Base-by-base conservation (phyloP, 35 echinoderm and acorn worm genomes). In the Holothuria glaberrima region DNA sequence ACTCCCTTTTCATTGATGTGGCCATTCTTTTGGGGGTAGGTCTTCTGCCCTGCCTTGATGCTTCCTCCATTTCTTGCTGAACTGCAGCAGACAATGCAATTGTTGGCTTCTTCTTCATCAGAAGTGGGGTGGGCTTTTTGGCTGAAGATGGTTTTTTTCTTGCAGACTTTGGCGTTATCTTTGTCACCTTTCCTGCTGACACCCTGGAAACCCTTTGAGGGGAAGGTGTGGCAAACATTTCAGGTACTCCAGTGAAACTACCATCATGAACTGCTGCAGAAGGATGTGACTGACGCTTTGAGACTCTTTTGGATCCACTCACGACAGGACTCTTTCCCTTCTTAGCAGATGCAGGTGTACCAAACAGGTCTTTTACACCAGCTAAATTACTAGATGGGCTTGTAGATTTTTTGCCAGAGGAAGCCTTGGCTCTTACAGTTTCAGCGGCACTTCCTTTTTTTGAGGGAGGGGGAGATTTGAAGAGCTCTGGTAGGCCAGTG, bases 191-290 rank as follows among this genome's bases (percentile, higher is more conserved):
- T 17, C 93, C 89, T 0, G 59, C 31, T 0, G 85, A 87, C 34
- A 87, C 41, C 26, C 61, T 45, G 82, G 85, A 69, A n/a, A 62
- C 12, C 48, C 92, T 99, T 7, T 56, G 46, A 52, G 96, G 90
- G 10, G 95, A 80, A 30, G 97, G 97, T 27, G 97, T 99, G 14
- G 79, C 84, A 63, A 94, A 99, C 87, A 99, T 86, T 30, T 94
- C 89, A 20, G 93, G 83, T 2, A 99, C 19, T 56, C 97, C 97
- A 62, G 90, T 99, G 78, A 95, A 99, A 70, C 97, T 99, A 21
- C 87, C 91, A 91, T 95, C 92, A 34, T 71, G 67, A 13, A 92
- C 45, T 66, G 80, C 57, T 68, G 87, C 80, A 19, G 90, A 77
- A 21, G 68, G n/a, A 50, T 79, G 88, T 71, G 88, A 86, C 35